Percentiles rank a stretch among this genome's conserved stretches.
phyloP scores from a whole-genome alignment of 2,113 vertebrate genomes.

The Sphaerodactylus townsendi region DNA sequence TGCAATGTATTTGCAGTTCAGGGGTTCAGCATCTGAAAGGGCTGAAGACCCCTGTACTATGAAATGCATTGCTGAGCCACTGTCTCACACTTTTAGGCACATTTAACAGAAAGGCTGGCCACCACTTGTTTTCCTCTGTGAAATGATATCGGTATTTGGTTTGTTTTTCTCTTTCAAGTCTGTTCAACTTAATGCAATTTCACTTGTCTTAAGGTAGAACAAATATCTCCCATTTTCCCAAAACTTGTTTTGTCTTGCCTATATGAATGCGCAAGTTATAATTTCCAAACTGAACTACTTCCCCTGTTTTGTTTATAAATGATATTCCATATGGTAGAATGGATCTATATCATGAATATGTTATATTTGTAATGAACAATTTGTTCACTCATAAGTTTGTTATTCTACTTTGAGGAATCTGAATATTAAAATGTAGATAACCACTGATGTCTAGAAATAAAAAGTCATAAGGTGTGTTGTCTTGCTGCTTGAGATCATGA shows the following conservation, averaged over 20 bases:
- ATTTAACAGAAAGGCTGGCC: background rate
- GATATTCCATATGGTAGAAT: background rate
- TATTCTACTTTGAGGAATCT: background rate
- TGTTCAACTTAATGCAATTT: background rate
- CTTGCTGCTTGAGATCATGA: background rate
- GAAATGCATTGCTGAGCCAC: no score
- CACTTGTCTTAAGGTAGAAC: background rate
- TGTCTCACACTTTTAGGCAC: background rate
- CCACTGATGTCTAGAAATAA: background rate
- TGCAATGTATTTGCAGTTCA: no score
- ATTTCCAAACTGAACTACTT: background rate
- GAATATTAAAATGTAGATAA: background rate
- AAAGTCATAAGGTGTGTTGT: background rate
- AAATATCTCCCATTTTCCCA: background rate
- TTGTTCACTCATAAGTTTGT: background rate
- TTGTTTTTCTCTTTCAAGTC: background rate
- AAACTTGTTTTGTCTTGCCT: background rate
- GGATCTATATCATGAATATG: background rate
- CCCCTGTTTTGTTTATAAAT: background rate
- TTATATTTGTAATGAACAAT: conserved; percentile 9
- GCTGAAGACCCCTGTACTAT: no score
- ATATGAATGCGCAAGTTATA: background rate
- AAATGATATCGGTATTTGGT: background rate
- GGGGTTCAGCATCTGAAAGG: no score
- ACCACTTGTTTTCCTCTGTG: background rate